phyloP scores from a whole-genome alignment of 2,888 invertebrate genomes.

The Pachymerium ferrugineum region DNA sequence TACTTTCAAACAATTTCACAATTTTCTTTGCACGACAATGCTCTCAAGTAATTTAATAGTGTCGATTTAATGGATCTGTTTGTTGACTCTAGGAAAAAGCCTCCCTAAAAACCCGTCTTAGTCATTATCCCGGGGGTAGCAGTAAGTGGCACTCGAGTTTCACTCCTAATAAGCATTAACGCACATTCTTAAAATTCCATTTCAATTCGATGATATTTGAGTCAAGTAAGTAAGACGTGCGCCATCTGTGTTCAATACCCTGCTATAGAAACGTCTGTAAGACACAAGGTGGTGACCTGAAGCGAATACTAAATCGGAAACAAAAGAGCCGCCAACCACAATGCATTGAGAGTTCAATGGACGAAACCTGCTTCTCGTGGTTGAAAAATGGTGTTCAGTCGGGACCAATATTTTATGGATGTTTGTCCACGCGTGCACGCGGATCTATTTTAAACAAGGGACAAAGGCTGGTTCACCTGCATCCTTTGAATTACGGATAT shows the following conservation, averaged over 20 bases:
- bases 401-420: neutral
- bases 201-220: neutral
- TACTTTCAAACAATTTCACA: no score
- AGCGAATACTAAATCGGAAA: neutral
- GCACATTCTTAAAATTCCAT: neutral
- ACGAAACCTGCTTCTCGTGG: neutral
- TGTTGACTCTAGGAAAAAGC: no score
- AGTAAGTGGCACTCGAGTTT: no score
- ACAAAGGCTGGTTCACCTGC: neutral
- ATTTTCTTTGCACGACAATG: no score
- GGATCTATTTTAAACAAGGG: neutral
- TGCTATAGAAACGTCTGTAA: neutral
- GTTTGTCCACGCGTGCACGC: neutral
- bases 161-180: no score
- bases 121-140: no score
- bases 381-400: neutral
- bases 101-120: no score
- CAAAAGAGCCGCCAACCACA: neutral
- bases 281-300: neutral
- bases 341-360: slow-evolving; percentile 13
- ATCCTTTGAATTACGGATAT: no score
- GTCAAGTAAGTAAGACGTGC: neutral
- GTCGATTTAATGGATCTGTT: no score
- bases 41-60: no score
- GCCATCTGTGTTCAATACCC: neutral